Evolutionary conservation across 2,888 invertebrate species (phyloP).

Genomic region (Craniophora ligustri): DNA sequence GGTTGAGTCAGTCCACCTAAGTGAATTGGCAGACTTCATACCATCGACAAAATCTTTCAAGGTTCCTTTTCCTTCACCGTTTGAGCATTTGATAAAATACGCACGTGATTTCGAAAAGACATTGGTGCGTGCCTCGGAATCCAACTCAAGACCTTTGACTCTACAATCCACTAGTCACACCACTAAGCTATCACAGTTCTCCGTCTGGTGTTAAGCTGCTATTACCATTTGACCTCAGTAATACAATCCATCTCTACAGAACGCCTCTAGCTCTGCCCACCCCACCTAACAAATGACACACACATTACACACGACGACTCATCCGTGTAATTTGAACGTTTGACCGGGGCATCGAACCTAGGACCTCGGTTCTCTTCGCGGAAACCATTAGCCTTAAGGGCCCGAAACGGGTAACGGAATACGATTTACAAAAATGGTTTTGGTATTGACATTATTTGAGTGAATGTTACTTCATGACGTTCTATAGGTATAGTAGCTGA

Average conservation of each 20-base stretch:
- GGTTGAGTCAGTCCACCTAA: too few species aligned
- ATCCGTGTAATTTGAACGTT: slow-evolving; percentile 46
- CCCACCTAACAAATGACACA: slow-evolving; percentile 48
- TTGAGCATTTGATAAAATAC: too few species aligned
- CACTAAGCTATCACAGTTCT: too few species aligned
- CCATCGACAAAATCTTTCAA: too few species aligned
- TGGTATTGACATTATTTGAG: slow-evolving; percentile 24
- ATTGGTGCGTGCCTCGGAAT: too few species aligned
- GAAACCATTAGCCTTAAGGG: slow-evolving; percentile 53
- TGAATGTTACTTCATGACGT: not conserved
- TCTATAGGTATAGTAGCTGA: not conserved
- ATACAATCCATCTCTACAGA: not conserved
- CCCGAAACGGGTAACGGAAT: slow-evolving; percentile 46
- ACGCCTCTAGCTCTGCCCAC: slow-evolving; percentile 31
- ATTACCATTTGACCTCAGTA: not conserved
- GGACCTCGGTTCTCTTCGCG: slow-evolving; percentile 32
- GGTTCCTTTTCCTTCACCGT: too few species aligned
- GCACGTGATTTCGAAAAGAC: too few species aligned
- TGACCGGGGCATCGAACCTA: slow-evolving; percentile 48
- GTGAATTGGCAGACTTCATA: too few species aligned
- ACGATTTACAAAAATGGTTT: slow-evolving; percentile 33
- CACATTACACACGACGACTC: slow-evolving; percentile 32
- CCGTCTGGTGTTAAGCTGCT: too few species aligned
- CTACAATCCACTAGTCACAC: too few species aligned
- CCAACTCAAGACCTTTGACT: too few species aligned